Evolutionary conservation across 2,888 invertebrate species (phyloP).

Genomic region (Ochropleura plecta): DNA sequence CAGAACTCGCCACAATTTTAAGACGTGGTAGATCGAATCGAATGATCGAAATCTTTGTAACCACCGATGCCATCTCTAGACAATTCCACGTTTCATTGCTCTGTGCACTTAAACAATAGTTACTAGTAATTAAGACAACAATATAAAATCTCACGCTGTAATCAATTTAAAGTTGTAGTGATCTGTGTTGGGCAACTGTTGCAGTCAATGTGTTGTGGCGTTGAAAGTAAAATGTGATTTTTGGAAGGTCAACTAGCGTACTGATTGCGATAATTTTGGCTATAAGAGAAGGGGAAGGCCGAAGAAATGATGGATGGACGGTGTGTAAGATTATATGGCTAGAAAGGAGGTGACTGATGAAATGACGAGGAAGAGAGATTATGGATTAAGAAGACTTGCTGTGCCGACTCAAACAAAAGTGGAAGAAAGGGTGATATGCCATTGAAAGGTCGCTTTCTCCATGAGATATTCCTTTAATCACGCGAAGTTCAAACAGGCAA

Average conservation of each 20-base stretch:
- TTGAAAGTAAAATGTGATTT: constrained; percentile 34
- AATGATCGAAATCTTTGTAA: not conserved
- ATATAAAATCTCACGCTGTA: constrained; percentile 31
- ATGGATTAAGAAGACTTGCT: not conserved
- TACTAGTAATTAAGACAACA: constrained; percentile 28
- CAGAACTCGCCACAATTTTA: not conserved
- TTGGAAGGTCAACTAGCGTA: constrained; percentile 22
- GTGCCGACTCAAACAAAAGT: not conserved
- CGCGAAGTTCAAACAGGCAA: no score
- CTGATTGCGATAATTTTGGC: not conserved
- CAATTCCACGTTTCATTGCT: not conserved
- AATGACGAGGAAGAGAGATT: not conserved
- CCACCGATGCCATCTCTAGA: not conserved
- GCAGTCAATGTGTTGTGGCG: constrained; percentile 15
- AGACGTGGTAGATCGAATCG: not conserved
- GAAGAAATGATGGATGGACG: not conserved
- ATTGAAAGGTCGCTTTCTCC: no score
- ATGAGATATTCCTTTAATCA: no score
- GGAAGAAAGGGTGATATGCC: not conserved
- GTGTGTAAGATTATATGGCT: not conserved
- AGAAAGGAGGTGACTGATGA: not conserved
- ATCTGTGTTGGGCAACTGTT: constrained; percentile 51
- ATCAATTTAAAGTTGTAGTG: constrained; percentile 30
- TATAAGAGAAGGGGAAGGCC: not conserved
- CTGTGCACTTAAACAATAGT: constrained; percentile 14